Evolutionary conservation across 1,140 invertebrate species (phyloP), one percentile per base, ranked within the genome.

Genomic region (Drosophila virilis): DNA sequence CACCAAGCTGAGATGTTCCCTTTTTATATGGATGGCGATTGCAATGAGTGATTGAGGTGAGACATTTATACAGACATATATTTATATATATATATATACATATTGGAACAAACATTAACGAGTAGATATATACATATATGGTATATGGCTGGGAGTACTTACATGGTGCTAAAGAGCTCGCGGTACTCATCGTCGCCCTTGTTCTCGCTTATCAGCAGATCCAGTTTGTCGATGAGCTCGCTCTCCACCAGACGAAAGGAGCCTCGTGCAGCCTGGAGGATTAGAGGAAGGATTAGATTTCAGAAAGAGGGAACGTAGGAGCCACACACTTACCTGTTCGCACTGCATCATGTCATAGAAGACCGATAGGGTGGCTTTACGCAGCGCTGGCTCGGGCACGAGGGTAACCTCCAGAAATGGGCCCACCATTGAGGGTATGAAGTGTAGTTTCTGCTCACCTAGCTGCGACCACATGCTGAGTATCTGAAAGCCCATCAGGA

Each of bases 271-370:
- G 75, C 73, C 91, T 92, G 42, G 8, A 28, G 61, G 17, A 57
- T 33, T 2, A 45, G 8, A 61, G n/a, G 12, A 33, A 5, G 17
- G 4, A 51, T 7, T 12, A 7, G 8, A 7, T 4, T 8, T 13
- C 33, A n/a, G 54, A n/a, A 45, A n/a, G n/a, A 38, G 28, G 5
- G 8, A n/a, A 50, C 6, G 15, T 0, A 37, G 10, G 7, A 35
- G 9, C 4, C 3, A n/a, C 6, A 8, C 7, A 33, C 72, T 65
- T 70, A 95, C 94, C 67, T 98, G 96, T 90, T 99, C 98, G 89
- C 96, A 97, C 74, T 98, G 97, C 96, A 99, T 98, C 95, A 99
- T 98, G 88, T 99, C 98, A 89, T 98, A 99, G 82, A 99, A 98
- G 33, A 99, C 98, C 8, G 97, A 97, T 13, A 99, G 94, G 0